phyloP scores from a whole-genome alignment of 2,888 invertebrate genomes.

The Copidosoma aretas region DNA sequence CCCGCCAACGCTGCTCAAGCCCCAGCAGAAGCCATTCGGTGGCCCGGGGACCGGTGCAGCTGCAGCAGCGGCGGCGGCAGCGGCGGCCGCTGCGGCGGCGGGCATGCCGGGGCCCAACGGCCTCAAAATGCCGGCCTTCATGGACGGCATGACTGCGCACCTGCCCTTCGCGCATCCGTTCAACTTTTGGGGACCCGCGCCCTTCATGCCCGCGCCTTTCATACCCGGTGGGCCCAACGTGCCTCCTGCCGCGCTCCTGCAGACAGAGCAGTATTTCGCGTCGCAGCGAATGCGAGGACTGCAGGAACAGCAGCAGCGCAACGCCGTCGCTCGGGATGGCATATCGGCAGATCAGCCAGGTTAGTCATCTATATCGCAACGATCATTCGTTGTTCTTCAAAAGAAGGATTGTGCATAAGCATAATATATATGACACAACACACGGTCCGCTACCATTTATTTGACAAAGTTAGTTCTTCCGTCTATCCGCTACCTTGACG shows the following conservation, averaged over 20 bases:
- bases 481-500: no score
- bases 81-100: constrained; percentile 39
- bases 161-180: constrained; percentile 74
- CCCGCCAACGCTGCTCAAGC: constrained; percentile 62
- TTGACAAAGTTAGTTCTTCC: no score
- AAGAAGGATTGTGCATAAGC: no score
- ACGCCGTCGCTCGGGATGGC: constrained; percentile 51
- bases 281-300: constrained; percentile 82
- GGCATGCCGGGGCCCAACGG: constrained; percentile 70
- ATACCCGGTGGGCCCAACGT: constrained; percentile 66
- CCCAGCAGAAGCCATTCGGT: constrained; percentile 64
- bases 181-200: constrained; percentile 78
- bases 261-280: constrained; percentile 74
- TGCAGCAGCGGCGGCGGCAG: constrained; percentile 55
- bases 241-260: constrained; percentile 55
- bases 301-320: constrained; percentile 72
- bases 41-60: no score
- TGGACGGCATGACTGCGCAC: constrained; percentile 67
- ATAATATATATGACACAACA: no score
- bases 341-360: constrained; percentile 26
- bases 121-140: constrained; percentile 72
- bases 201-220: constrained; percentile 67
- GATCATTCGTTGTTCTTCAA: no score
- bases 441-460: no score
- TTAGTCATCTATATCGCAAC: no score